These are phyloP conservation scores for Rhabdomys pumilio DNA, from an alignment of 2,797 vertebrate species.

Conservation along the genomic window DNA sequence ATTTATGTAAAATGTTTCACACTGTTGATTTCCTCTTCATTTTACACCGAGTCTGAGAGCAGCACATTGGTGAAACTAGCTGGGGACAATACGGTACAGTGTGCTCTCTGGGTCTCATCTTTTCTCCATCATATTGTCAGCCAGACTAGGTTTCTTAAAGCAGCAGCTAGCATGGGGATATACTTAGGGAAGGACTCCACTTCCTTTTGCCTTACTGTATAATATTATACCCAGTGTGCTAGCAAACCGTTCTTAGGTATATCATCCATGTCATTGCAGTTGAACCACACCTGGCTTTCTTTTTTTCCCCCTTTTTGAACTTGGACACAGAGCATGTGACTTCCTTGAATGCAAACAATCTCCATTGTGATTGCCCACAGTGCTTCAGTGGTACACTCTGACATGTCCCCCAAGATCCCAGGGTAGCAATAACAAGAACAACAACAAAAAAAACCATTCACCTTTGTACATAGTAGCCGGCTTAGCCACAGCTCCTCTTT, in stretches of 20 bases:
- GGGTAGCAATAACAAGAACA: not conserved
- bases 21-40: not conserved
- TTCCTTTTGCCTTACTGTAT: not conserved
- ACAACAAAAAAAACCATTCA: too few relatives aligned
- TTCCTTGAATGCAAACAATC: accelerated
- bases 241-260: not conserved
- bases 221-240: not conserved
- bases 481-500: not conserved
- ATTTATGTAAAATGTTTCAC: not conserved
- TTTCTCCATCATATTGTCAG: not conserved
- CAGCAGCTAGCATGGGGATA: not conserved
- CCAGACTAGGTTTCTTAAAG: not conserved
- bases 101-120: accelerated
- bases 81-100: accelerated
- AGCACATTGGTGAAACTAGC: not conserved
- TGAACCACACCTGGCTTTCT: not conserved
- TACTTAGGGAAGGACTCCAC: too few relatives aligned
- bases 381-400: accelerated
- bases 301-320: not conserved
- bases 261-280: not conserved
- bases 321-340: not conserved
- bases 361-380: not conserved
- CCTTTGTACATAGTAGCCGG: not conserved
- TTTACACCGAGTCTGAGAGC: not conserved
- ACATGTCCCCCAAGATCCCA: not conserved